Percentiles rank a stretch among this genome's conserved stretches.
Evolutionary conservation across 35 echinoderm and acorn worm species (phyloP).

Genomic region (Lytechinus pictus): DNA sequence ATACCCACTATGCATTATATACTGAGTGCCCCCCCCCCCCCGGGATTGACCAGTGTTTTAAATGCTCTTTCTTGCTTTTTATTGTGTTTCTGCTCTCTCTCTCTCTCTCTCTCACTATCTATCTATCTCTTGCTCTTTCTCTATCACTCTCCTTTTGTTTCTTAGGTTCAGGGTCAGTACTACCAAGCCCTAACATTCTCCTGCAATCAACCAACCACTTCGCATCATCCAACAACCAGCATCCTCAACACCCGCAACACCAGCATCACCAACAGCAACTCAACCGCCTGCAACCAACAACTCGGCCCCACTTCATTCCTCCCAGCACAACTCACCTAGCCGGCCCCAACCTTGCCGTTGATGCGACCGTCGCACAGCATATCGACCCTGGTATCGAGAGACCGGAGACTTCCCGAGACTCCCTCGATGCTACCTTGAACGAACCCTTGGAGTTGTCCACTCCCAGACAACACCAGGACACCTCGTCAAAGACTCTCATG

Average conservation of each 20-base stretch:
- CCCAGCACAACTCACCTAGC: not conserved
- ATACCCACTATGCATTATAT: no score
- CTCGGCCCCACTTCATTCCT: not conserved
- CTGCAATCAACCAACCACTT: conserved; percentile 7
- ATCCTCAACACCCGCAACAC: not conserved
- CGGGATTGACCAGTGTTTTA: no score
- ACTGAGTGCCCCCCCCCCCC: no score
- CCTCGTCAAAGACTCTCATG: not conserved
- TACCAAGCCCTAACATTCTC: conserved; percentile 7
- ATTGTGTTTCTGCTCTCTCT: no score
- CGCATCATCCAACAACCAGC: not conserved
- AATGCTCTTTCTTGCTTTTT: no score
- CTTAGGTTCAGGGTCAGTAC: not conserved
- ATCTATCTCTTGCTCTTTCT: no score
- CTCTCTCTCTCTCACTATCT: no score
- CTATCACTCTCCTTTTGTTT: not conserved
- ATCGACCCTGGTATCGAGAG: not conserved
- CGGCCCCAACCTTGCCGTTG: not conserved
- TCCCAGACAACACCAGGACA: not conserved
- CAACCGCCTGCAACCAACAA: not conserved
- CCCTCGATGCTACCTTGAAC: not conserved
- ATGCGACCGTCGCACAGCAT: not conserved
- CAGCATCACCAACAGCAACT: not conserved
- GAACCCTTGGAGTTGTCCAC: not conserved
- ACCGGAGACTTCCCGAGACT: not conserved